Evolutionary conservation across 2,113 vertebrate species (phyloP).

Genomic region (Myotis yumanensis): DNA sequence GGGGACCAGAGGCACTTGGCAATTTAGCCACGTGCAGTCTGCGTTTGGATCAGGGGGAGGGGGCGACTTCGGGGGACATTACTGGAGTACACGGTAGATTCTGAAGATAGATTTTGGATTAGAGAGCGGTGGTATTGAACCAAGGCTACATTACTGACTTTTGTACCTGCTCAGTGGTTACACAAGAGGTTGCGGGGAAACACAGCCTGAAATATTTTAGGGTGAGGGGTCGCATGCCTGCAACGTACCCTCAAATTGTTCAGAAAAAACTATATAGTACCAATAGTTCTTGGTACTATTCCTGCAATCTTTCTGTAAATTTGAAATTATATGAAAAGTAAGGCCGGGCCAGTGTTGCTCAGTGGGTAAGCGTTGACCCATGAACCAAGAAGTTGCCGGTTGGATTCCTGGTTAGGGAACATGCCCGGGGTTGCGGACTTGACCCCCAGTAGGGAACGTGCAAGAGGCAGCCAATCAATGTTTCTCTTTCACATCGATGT

Average conservation of each 20-base stretch:
- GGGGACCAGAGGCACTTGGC: background rate
- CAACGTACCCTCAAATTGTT: background rate
- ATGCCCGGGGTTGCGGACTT: too few relatives aligned
- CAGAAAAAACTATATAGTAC: too few relatives aligned
- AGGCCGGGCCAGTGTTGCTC: too few relatives aligned
- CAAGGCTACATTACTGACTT: background rate
- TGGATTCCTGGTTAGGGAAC: too few relatives aligned
- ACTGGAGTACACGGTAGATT: background rate
- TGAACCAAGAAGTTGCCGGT: too few relatives aligned
- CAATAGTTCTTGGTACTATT: background rate
- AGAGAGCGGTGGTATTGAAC: too few relatives aligned
- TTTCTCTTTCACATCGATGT: too few relatives aligned
- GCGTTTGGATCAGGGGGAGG: background rate
- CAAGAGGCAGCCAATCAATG: too few relatives aligned
- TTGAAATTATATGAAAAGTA: background rate
- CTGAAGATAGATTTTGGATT: background rate
- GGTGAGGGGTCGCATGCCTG: background rate
- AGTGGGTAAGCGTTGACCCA: too few relatives aligned
- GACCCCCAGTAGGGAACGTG: too few relatives aligned
- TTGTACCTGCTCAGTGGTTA: background rate
- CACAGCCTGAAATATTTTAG: background rate
- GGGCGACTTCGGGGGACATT: background rate
- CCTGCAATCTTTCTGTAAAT: background rate
- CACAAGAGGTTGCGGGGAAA: background rate
- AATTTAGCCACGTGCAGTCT: rapidly evolving